Evolutionary conservation across 2,888 invertebrate genomes (phyloP), one percentile per base, ranked within the genome.

Genomic region (Nomada ferruginata): DNA sequence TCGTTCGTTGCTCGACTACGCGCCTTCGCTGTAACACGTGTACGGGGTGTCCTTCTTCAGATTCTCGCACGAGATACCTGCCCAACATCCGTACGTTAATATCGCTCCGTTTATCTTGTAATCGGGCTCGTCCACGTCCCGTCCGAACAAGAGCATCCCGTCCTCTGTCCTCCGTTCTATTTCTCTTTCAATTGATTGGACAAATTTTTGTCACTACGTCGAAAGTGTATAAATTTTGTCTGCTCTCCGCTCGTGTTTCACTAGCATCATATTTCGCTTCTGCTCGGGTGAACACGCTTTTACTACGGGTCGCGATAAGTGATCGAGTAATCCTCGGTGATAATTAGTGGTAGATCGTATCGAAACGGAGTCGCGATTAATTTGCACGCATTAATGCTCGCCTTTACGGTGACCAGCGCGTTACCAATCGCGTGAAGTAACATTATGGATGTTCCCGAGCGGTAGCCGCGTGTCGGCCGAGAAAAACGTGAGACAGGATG

Each of bases 401-500:
- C 15, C 10, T 20, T 29, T n/a, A 52, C 55, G 53, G 20, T 36
- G 64, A n/a, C 1, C 65, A 20, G 18, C 47, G 42, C 42, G 60
- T 81, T 57, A 13, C 61, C 57, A 52, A 81, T 80, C 52, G 80
- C 63, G 63, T 26, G 80, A 81, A 82, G 63, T 63, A 73, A 72
- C 44, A 81, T 73, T 64, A 63, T 11, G 26, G 29, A 18, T 53
- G 57, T 68, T 80, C 59, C 63, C 23, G 61, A 50, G 82, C 5
- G 18, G 29, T 68, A 20, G 50, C 0, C 44, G 18, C 29, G 79
- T 57, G 61, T 72, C 55, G 26, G 42, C 26, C 5, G 3, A 75
- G 68, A 75, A 69, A 77, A 85, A 85, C 85, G 76, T 72, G 82
- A 63, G 75, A 83, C 83, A 83, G 83, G 88, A 87, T 86, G 78